Evolutionary conservation across 92 coral and sea anemone species (phyloP).

Genomic region (Epizoanthus illoricatus): DNA sequence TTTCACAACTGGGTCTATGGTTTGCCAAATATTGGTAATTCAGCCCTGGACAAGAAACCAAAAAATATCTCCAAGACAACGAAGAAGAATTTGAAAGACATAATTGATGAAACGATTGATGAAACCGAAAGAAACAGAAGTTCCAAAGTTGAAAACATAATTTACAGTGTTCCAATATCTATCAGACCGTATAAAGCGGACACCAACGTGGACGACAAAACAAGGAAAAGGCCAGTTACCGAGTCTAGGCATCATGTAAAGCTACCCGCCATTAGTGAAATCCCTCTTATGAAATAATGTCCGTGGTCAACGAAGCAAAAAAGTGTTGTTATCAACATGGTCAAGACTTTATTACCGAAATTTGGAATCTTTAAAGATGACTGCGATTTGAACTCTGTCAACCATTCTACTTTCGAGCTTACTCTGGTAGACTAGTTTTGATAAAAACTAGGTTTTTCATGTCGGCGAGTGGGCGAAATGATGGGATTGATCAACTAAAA

Average conservation of each 20-base stretch:
- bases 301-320: background rate
- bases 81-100: background rate
- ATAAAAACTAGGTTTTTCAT: no score
- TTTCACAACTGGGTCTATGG: slow-evolving; percentile 74
- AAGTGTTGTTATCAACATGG: background rate
- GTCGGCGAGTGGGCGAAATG: no score
- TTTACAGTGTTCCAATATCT: slow-evolving; percentile 49
- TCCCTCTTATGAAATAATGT: background rate
- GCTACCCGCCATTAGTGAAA: background rate
- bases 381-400: no score
- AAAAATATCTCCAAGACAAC: background rate
- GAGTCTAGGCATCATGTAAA: background rate
- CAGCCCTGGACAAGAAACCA: slow-evolving; percentile 1
- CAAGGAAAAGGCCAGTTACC: background rate
- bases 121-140: slow-evolving; percentile 30
- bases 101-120: background rate
- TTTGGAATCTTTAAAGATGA: no score
- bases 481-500: no score
- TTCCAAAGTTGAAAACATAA: slow-evolving; percentile 60
- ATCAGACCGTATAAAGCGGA: background rate
- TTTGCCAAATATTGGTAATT: slow-evolving; percentile 48
- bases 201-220: background rate
- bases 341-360: no score
- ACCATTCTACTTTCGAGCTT: no score
- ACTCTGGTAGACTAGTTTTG: no score